Evolutionary conservation across 2,113 vertebrate species (phyloP).

Genomic region (Lichenostomus cassidix): DNA sequence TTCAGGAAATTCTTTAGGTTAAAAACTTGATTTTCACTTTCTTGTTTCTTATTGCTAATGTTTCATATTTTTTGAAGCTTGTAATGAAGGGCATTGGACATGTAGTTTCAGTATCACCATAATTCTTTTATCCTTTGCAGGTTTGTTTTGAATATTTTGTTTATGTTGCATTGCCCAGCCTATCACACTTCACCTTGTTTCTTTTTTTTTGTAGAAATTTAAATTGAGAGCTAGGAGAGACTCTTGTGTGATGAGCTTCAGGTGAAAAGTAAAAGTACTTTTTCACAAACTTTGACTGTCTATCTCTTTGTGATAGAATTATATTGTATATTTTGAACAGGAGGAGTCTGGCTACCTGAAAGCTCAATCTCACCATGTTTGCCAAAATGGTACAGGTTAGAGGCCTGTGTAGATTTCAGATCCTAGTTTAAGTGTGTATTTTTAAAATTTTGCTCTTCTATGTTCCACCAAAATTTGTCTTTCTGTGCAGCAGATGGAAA

Average conservation of each 20-base stretch:
- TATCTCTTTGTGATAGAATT: not conserved
- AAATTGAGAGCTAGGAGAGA: not conserved
- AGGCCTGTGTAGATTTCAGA: not conserved
- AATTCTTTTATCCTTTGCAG: not conserved
- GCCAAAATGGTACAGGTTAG: not conserved
- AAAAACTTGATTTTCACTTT: not conserved
- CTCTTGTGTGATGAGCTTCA: not conserved
- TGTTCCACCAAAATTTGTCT: not conserved
- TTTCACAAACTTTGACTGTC: not conserved
- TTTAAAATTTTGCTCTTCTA: not conserved
- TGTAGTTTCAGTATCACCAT: not conserved
- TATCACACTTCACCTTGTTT: no score
- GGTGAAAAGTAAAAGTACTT: not conserved
- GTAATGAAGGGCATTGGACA: not conserved
- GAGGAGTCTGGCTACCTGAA: not conserved
- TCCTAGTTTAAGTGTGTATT: not conserved
- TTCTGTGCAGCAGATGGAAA: not conserved
- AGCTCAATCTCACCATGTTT: not conserved
- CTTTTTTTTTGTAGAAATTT: not conserved
- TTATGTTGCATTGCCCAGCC: no score
- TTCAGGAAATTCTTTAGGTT: not conserved
- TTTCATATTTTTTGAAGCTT: not conserved
- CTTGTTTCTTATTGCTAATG: not conserved
- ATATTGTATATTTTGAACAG: not conserved
- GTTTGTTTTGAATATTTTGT: no score